Evolutionary conservation across 1,140 invertebrate genomes (phyloP).

Genomic region (Drosophila rhopaloa): DNA sequence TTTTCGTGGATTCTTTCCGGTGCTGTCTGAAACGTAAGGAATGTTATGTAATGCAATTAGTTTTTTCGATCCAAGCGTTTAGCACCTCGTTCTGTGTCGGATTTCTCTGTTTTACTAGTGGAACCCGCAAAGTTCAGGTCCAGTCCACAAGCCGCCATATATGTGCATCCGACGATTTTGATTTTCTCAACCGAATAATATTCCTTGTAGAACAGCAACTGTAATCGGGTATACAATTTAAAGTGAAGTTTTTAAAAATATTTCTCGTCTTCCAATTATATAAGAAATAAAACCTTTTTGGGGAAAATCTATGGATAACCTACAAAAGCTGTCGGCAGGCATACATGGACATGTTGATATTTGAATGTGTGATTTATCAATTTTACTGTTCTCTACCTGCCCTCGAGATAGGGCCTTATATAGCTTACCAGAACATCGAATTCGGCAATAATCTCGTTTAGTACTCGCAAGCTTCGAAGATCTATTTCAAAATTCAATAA

Average conservation of each 20-base stretch:
- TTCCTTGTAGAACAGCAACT: slow-evolving; percentile 43
- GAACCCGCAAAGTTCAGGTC: slow-evolving; percentile 82
- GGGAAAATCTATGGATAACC: too few species aligned
- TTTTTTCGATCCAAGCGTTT: too few species aligned
- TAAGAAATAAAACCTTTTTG: too few species aligned
- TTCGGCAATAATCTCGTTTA: slow-evolving; percentile 95
- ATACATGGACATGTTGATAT: too few species aligned
- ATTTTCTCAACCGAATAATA: slow-evolving; percentile 91
- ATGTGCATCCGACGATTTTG: slow-evolving; percentile 96
- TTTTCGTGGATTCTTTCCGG: neutral
- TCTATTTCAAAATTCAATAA: slow-evolving; percentile 90
- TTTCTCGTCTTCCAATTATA: too few species aligned
- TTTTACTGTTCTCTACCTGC: too few species aligned
- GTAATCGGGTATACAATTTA: neutral
- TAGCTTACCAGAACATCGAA: slow-evolving; percentile 88
- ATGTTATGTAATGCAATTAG: neutral
- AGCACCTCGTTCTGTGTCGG: neutral
- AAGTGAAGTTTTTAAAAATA: too few species aligned
- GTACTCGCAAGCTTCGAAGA: slow-evolving; percentile 89
- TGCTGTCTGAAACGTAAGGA: neutral
- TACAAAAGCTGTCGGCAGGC: too few species aligned
- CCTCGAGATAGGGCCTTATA: too few species aligned
- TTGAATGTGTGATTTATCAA: too few species aligned
- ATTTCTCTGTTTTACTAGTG: slow-evolving; percentile 1
- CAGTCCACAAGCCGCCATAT: slow-evolving; percentile 97